A percentile compares a stretch with the other conserved stretches of the same genome.
Evolutionary conservation across 2,888 invertebrate genomes (phyloP).

Genomic region (Lamproptera curius): DNA sequence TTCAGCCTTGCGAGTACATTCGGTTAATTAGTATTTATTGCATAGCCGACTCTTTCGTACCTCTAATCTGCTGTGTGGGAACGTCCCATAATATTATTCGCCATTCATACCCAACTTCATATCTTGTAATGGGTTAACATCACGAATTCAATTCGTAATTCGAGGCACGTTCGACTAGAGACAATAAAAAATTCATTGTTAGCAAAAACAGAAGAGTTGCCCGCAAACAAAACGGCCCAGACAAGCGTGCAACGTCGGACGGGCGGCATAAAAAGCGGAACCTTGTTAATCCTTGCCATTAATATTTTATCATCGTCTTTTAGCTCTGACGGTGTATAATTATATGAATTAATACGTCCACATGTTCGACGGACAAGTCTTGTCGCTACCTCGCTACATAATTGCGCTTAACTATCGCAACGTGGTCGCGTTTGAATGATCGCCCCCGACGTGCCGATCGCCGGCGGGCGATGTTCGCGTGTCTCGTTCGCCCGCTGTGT

Average conservation of each 20-base stretch:
- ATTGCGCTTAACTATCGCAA: conserved; percentile 20
- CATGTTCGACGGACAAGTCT: conserved; percentile 8
- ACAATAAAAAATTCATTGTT: no score
- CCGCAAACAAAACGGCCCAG: background rate
- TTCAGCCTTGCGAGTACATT: conserved; percentile 63
- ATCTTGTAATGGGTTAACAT: no score
- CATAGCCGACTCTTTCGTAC: conserved; percentile 28
- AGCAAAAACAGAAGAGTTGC: background rate
- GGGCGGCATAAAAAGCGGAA: background rate
- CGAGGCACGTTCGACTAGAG: background rate
- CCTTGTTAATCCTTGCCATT: background rate
- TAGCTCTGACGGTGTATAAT: conserved; percentile 1
- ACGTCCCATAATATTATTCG: background rate
- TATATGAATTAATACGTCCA: conserved; percentile 15
- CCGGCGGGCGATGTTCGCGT: conserved; percentile 18
- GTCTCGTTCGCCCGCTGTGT: conserved; percentile 10
- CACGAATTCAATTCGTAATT: no score
- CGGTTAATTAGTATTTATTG: conserved; percentile 56
- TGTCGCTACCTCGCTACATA: conserved; percentile 21
- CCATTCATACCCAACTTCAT: no score
- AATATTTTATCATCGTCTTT: conserved; percentile 1
- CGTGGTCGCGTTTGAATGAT: conserved; percentile 16
- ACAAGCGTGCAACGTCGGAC: background rate
- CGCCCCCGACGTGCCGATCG: conserved; percentile 14
- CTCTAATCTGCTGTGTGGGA: conserved; percentile 10